Conservation (phyloP, 2,888 invertebrate genomes). For the Trachelus tabidus region DNA sequence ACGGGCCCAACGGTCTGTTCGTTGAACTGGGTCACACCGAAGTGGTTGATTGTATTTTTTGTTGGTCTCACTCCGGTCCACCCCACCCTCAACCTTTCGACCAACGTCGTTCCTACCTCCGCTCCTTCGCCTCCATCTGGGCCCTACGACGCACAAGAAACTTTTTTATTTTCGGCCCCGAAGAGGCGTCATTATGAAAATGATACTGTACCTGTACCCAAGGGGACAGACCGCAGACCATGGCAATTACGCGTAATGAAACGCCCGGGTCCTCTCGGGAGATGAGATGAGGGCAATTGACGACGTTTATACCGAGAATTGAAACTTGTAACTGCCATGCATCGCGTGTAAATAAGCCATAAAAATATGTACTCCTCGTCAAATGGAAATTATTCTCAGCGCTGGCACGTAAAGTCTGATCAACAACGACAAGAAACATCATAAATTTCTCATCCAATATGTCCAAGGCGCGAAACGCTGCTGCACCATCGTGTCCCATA, state of each 20-base stretch:
- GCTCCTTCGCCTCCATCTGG: slow-evolving; percentile 16
- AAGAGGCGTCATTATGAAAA: slow-evolving; percentile 62
- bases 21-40: slow-evolving; percentile 57
- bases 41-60: slow-evolving; percentile 50
- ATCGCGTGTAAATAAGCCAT: slow-evolving; percentile 57
- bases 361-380: slow-evolving; percentile 33
- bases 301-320: slow-evolving; percentile 48
- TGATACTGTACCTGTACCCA: slow-evolving; percentile 59
- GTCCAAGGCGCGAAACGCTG: not conserved
- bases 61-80: slow-evolving; percentile 16
- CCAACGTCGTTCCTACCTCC: slow-evolving; percentile 5
- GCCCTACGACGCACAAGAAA: slow-evolving; percentile 31
- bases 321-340: slow-evolving; percentile 39
- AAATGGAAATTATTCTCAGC: slow-evolving; percentile 41
- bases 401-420: slow-evolving; percentile 28
- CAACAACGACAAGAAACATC: slow-evolving; percentile 5
- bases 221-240: slow-evolving; percentile 62
- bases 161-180: slow-evolving; percentile 34
- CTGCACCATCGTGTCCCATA: not conserved
- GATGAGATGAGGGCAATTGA: slow-evolving; percentile 44
- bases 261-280: slow-evolving; percentile 53
- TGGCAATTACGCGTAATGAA: slow-evolving; percentile 65
- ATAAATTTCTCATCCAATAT: not conserved
- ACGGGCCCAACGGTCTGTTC: slow-evolving; percentile 33
- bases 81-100: slow-evolving; percentile 25